Percentiles rank a stretch among this genome's conserved stretches.
Conservation (phyloP, 2,113 vertebrate species). For the Hiodon alosoides region DNA sequence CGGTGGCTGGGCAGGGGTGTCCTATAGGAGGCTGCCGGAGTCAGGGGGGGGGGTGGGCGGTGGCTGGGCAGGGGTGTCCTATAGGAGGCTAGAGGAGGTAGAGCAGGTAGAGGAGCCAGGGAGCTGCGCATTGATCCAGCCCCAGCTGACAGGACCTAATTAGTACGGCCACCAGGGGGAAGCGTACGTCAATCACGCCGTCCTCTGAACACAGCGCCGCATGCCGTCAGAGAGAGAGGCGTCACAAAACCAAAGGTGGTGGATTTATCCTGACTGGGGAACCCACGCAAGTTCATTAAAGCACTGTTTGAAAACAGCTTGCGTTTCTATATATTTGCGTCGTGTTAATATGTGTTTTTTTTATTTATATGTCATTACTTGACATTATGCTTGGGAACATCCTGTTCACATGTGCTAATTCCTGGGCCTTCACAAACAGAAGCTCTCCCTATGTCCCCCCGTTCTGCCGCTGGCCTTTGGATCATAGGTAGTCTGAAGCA, state of each 20-base stretch:
- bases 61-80: neutral
- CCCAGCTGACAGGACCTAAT: slow-evolving; percentile 9
- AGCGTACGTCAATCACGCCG: slow-evolving; percentile 43
- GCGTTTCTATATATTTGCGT: neutral
- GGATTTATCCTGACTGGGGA: neutral
- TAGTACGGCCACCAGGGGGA: slow-evolving; percentile 15
- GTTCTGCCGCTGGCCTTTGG: too few relatives aligned
- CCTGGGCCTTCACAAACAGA: too few relatives aligned
- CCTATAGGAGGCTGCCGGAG: neutral
- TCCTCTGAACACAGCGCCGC: slow-evolving; percentile 28
- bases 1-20: neutral
- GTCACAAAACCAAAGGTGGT: neutral
- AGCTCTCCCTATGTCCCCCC: neutral
- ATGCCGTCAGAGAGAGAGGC: neutral
- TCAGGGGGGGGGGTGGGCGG: neutral
- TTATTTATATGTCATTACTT: too few relatives aligned
- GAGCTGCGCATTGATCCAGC: neutral
- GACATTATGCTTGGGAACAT: too few relatives aligned
- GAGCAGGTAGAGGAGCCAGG: too few relatives aligned
- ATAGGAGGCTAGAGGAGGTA: neutral
- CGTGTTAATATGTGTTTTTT: too few relatives aligned
- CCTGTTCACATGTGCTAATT: too few relatives aligned
- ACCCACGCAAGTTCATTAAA: neutral
- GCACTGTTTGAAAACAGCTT: neutral
- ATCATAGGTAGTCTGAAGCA: neutral